Evolutionary conservation across 2,888 invertebrate species (phyloP), one percentile per base, ranked within the genome.

Genomic region (Laothoe populi): DNA sequence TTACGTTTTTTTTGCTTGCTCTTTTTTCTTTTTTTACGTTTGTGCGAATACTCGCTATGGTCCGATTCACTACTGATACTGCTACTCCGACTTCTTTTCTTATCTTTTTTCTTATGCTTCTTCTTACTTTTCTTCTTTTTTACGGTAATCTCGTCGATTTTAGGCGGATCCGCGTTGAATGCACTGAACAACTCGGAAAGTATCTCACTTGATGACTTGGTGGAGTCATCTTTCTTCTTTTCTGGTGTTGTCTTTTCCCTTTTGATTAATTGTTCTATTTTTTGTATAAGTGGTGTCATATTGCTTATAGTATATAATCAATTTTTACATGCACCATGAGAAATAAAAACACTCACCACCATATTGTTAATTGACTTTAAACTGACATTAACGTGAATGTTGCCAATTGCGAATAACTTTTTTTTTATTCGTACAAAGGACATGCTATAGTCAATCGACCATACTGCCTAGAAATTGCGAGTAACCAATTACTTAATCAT

Each of bases 151-250:
- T 84, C 90, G 66, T 84, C 92, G 44, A 94, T 86, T 70, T 93
- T 94, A 31, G 94, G 96, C 13, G 96, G 96, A 69, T 94, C 95
- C 1, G 96, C 96, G 84, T 96, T 96, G 78, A 96, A 96, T 24
- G 95, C 95, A 74, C 96, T 93, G 77, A 97, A 97, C 0, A 97
- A 88, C 85, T 97, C 97, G 0, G 97, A 96, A 21, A 97, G 92
- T 74, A 97, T 97, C 86, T 97, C 97, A 79, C 94, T 95, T 0
- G 96, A 96, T 7, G 96, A 95, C 81, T 96, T 96, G 40, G 91
- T 81, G 10, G 85, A 80, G 63, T 91, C 92, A 70, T 87, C 87
- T 76, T 90, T 90, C 68, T 86, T 87, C 44, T 85, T 83, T 38
- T 92, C 92, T 7, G 92, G 92, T 40, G 92, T 88, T 1, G 88